Base-by-base conservation (phyloP, 2,888 invertebrate genomes). In the Campaea margaritaria region DNA sequence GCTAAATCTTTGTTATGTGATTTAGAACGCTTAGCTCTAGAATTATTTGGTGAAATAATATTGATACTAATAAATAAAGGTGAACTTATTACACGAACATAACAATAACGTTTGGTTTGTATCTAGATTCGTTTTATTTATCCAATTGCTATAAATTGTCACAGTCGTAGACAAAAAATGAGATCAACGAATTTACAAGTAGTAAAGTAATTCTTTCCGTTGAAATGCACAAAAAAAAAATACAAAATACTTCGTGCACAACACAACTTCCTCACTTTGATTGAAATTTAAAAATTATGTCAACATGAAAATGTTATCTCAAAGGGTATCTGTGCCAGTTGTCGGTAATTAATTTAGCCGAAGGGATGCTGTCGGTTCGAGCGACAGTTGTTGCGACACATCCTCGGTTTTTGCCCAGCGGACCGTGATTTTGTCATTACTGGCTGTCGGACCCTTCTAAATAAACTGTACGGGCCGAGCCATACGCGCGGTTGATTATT, bases 381-480 rank as follows among this genome's bases (percentile, higher is more conserved):
- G 21, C 45, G 55, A 51, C 60, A 58, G 52, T 58, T 50, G 55
- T 68, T 64, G 39, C 53, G 52, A 55, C 62, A 68, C 28, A 48
- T 64, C 65, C 61, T 60, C 49, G 54, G 57, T 42, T 64, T 63
- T 67, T 63, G 63, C 59, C 67, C 55, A 52, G 45, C 66, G 61
- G 50, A 54, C 64, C 65, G 50, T 68, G 59, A 62, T 60, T 65
- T 58, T 58, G 60, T 65, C 65, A 64, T 68, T 62, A 65, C 56
- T 55, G 53, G 38, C 9, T 13, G 16, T 58, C 28, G 43, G 62
- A 61, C 62, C 67, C 61, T 65, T 63, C 55, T 54, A 58, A 64
- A 62, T 54, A 42, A 56, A 44, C 34, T 11, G 34, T 34, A 34
- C 11, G 34, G 34, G 9, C 34, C 34, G 34, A 34, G 34, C 34